These are phyloP conservation scores for Xestobium rufovillosum DNA, from an alignment of 2,888 invertebrate genomes.

Conservation along the genomic window DNA sequence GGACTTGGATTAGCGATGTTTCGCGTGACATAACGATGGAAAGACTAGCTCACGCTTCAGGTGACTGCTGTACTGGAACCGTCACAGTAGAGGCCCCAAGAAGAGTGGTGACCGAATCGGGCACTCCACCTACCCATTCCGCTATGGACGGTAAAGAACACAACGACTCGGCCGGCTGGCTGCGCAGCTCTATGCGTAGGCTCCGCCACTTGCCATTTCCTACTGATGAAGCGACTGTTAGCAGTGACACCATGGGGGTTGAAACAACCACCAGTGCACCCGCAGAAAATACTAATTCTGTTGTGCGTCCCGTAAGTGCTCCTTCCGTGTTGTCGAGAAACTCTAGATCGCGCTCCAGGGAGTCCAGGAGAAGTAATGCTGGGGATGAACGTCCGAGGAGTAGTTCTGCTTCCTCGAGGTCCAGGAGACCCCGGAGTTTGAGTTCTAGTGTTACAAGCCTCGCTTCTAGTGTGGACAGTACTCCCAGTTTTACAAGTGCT, in stretches of 20 bases:
- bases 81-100: conserved; percentile 32
- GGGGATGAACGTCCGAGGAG: conserved; percentile 32
- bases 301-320: conserved; percentile 39
- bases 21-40: conserved; percentile 27
- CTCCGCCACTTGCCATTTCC: conserved; percentile 47
- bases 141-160: conserved; percentile 24
- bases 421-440: conserved; percentile 37
- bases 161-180: conserved; percentile 37
- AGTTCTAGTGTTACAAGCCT: conserved; percentile 41
- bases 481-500: conserved; percentile 30
- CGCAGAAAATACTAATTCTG: too few species aligned
- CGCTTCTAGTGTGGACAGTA: conserved; percentile 39
- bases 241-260: neutral
- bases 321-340: conserved; percentile 31
- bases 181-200: conserved; percentile 51
- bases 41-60: conserved; percentile 33
- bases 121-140: conserved; percentile 24
- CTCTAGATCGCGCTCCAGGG: conserved; percentile 31
- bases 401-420: conserved; percentile 37
- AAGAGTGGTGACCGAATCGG: conserved; percentile 16
- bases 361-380: conserved; percentile 26
- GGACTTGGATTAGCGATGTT: conserved; percentile 37
- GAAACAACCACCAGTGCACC: conserved; percentile 5
- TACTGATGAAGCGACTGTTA: conserved; percentile 24
- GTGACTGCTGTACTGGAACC: conserved; percentile 35